Percentiles rank a stretch among this genome's conserved stretches.
phyloP scores from a whole-genome alignment of 1,140 invertebrate species.

The Leptinotarsa lineolata region DNA sequence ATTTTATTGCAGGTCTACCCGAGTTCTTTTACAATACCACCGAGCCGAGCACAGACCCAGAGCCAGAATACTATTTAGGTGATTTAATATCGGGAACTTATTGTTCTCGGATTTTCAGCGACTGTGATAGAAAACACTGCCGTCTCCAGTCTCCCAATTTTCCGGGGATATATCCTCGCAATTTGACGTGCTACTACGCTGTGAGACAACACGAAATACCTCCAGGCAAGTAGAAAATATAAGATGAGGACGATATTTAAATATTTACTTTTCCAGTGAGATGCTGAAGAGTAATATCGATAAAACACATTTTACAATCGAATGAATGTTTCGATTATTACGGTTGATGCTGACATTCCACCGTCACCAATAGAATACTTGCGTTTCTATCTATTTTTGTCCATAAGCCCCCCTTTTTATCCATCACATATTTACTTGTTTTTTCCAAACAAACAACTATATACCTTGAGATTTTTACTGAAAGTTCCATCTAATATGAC shows the following conservation, averaged over 20 bases:
- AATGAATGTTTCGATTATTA: too few species aligned
- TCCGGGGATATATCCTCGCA: conserved; percentile 87
- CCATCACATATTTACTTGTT: too few species aligned
- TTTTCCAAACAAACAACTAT: too few species aligned
- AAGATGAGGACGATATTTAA: background rate
- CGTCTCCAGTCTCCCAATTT: conserved; percentile 89
- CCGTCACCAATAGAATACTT: too few species aligned
- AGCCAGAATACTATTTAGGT: conserved; percentile 71
- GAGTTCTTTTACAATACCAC: conserved; percentile 35
- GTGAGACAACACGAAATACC: conserved; percentile 78
- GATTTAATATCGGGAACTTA: conserved; percentile 87
- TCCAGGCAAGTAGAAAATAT: conserved; percentile 57
- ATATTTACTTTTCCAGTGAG: too few species aligned
- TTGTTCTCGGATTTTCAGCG: conserved; percentile 86
- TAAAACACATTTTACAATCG: too few species aligned
- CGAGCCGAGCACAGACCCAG: conserved; percentile 49
- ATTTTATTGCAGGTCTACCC: conserved; percentile 25
- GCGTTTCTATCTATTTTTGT: too few species aligned
- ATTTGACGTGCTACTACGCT: conserved; percentile 86
- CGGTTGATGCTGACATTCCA: too few species aligned
- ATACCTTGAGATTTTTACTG: too few species aligned
- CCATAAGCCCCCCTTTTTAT: too few species aligned
- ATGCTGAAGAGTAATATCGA: too few species aligned
- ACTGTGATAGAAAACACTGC: conserved; percentile 84
- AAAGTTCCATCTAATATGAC: too few species aligned